Evolutionary conservation across 2,113 vertebrate genomes (phyloP), one percentile per base, ranked within the genome.

Genomic region (Silurus asotus): DNA sequence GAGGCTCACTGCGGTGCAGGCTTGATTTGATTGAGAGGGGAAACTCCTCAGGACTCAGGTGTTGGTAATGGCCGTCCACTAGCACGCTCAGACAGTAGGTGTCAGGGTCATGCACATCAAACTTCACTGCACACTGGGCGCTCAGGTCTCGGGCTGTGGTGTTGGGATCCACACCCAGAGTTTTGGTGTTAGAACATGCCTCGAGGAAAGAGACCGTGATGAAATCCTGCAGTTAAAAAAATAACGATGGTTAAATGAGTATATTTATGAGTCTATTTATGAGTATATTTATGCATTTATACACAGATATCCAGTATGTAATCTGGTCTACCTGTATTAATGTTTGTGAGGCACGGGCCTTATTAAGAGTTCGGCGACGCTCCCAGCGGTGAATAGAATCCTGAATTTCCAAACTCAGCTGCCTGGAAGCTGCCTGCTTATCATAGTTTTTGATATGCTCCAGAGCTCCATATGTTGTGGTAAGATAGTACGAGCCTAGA

Each of bases 331-430:
- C 98, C 96, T 97, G 96, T 80, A 99, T 95, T 0, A 96, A 97
- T 0, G 95, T 95, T 23, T 95, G 96, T 13, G 95, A 94, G 9
- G 93, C 93, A 5, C 94, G 90, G 49, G 96, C 96, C 92, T 97
- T 97, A 94, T 98, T 99, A 87, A 99, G 95, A 0, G 98, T 99
- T 78, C 97, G 95, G 51, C 97, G 93, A 45, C 97, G 94, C 91
- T 99, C 97, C 98, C 98, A 99, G 89, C 96, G 97, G 86, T 99
- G 96, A 90, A 99, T 99, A 86, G 98, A 99, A 91, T 99, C 97
- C 91, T 99, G 98, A 51, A 99, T 96, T 90, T 99, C 97, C 90
- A 95, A 6, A 28, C 97, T 99, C 76, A 99, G 95, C 93, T 99
- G 96, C 81, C 96, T 93, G 0, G 97, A 97, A 58, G 96, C 95